Base-by-base conservation (phyloP, 2,888 invertebrate genomes). In the Syrphus vitripennis region DNA sequence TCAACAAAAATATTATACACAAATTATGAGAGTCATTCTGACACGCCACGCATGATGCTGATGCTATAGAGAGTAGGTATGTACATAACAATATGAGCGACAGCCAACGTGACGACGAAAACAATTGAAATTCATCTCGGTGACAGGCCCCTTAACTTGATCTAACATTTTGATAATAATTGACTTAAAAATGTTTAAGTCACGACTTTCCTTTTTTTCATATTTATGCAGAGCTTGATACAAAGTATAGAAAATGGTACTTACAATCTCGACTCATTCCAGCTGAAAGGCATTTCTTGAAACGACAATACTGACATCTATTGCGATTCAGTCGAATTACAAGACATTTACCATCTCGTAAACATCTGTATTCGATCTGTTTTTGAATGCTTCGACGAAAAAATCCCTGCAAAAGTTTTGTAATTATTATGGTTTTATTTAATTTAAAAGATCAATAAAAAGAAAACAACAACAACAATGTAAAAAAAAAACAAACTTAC, bases 221-320 rank as follows among this genome's bases (percentile, higher is more conserved):
- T n/a, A n/a, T n/a, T n/a, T n/a, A n/a, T n/a, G n/a, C n/a, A n/a
- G n/a, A n/a, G n/a, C n/a, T n/a, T 67, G 19, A 71, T 55, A 40
- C 16, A 53, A 80, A 65, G 1, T 24, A 40, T 26, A 40, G 7
- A 0, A 57, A 9, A n/a, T 16, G 6, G 72, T 93, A 97, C 98
- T 97, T 93, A 98, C 98, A 98, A 93, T 98, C 98, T 91, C 98
- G 95, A 92, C 98, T 98, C 98, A 98, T 98, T 92, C 98, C 98
- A 90, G 98, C 98, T 45, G 97, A 96, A 86, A 98, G 94, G 93
- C 98, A 98, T 96, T 98, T 98, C 93, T 97, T 98, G 93, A 98
- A 98, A 90, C 98, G 95, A 94, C 98, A 98, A 93, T 96, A 98
- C 93, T 98, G 98, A 93, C 98, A 98, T 89, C 98, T 95, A 94